Conservation (phyloP, 1,140 invertebrate genomes). For the Penaeus vannamei region DNA sequence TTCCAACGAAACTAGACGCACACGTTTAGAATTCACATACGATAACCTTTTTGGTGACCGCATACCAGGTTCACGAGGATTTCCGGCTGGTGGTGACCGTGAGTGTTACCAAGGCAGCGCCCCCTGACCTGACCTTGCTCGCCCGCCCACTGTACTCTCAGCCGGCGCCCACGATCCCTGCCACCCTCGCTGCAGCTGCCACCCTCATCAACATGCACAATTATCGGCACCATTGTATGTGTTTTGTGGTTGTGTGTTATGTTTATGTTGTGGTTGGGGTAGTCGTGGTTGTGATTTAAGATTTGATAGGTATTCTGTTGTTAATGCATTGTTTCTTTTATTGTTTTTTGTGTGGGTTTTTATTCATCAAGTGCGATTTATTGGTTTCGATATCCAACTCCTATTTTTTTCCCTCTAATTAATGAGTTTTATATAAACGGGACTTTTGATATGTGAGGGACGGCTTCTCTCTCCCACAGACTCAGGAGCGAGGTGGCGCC, state of each 20-base stretch:
- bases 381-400: no score
- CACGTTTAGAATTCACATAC: background rate
- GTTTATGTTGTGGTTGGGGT: no score
- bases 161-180: slow-evolving; percentile 41
- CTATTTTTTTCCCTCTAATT: no score
- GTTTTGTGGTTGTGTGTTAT: no score
- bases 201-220: slow-evolving; percentile 45
- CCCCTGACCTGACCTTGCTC: slow-evolving; percentile 48
- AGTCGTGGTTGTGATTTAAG: no score
- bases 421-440: no score
- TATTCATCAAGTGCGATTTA: no score
- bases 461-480: background rate
- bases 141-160: slow-evolving; percentile 44
- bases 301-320: no score
- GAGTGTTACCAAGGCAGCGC: slow-evolving; percentile 12
- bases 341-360: no score
- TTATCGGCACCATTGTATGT: slow-evolving; percentile 53
- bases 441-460: no score
- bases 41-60: background rate
- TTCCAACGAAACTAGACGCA: no score
- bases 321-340: no score
- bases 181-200: slow-evolving; percentile 41
- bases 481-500: slow-evolving; percentile 37
- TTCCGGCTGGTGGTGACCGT: slow-evolving; percentile 54
- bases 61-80: slow-evolving; percentile 49